Evolutionary conservation across 2,797 vertebrate species (phyloP), one percentile per base, ranked within the genome.

Genomic region (Garrulus glandarius): DNA sequence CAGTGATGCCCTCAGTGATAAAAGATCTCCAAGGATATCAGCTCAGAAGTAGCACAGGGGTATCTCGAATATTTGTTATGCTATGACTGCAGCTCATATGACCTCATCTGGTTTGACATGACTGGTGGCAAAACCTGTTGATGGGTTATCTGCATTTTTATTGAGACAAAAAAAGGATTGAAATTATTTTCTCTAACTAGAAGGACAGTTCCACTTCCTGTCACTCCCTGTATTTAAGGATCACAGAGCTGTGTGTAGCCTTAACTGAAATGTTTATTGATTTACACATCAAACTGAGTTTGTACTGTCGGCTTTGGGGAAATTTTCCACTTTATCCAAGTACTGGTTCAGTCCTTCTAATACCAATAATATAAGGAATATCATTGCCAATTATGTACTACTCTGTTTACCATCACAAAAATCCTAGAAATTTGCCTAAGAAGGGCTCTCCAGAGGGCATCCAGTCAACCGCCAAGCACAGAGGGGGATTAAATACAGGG

Each of bases 391-490:
- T 60, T 64, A 76, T 12, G 47, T 50, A 32, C 16, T 50, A 36
- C 10, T 50, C 63, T 65, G 32, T 30, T 87, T 69, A 44, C 11
- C 21, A 47, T 43, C 59, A 69, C 32, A 75, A 89, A 87, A 87
- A 63, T n/a, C 23, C 46, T 29, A 84, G 19, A 63, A 23, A 65
- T 29, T 16, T 52, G 26, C 19, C 23, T 68, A 56, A 39, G 52
- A 87, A 70, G 37, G 11, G 53, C 15, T 84, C 61, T 84, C 57
- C 61, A 57, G 41, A 67, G 44, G 27, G 36, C 21, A 50, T 10
- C 22, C 4, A 5, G 44, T 13, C 10, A 5, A 86, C 30, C 0
- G 1, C 32, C 15, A 61, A 8, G 41, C 39, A 59, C 0, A 1
- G 23, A 65, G 16, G 4, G 1, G 1, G 7, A 69, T 64, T 46